A percentile compares a stretch with the other conserved stretches of the same genome.
Evolutionary conservation across 1,140 invertebrate species (phyloP).

Genomic region (Eueides isabella): DNA sequence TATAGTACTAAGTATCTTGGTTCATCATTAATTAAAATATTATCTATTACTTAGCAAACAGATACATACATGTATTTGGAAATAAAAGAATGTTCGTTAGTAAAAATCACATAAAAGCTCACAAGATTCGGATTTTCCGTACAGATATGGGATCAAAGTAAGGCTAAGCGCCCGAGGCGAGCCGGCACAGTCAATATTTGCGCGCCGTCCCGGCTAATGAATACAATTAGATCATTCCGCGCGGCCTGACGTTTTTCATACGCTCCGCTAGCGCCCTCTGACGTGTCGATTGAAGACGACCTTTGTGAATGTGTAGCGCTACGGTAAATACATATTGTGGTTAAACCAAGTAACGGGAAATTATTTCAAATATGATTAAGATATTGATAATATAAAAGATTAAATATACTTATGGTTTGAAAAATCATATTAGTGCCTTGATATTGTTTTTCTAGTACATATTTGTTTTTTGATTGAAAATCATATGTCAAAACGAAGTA

Average conservation of each 20-base stretch:
- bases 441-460: not conserved
- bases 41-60: not conserved
- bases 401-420: not conserved
- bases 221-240: constrained; percentile 82
- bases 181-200: constrained; percentile 75
- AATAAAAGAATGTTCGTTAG: constrained; percentile 7
- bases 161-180: constrained; percentile 49
- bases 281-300: constrained; percentile 70
- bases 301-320: constrained; percentile 46
- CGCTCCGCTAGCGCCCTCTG: constrained; percentile 64
- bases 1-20: too few relatives aligned
- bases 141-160: constrained; percentile 43
- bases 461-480: too few relatives aligned
- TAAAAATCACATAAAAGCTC: constrained; percentile 11
- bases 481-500: too few relatives aligned
- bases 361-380: not conserved
- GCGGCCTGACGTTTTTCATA: constrained; percentile 78
- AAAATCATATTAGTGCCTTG: not conserved
- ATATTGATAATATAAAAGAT: not conserved
- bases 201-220: constrained; percentile 75
- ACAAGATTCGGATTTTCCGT: constrained; percentile 26
- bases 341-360: not conserved
- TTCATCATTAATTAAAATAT: not conserved
- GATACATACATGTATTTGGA: not conserved
- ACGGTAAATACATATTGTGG: constrained; percentile 50